A percentile compares a stretch with the other conserved stretches of the same genome.
These are phyloP conservation scores for Holothuria scabra DNA, from an alignment of 53 echinoderm and acorn worm genomes.

Conservation along the genomic window DNA sequence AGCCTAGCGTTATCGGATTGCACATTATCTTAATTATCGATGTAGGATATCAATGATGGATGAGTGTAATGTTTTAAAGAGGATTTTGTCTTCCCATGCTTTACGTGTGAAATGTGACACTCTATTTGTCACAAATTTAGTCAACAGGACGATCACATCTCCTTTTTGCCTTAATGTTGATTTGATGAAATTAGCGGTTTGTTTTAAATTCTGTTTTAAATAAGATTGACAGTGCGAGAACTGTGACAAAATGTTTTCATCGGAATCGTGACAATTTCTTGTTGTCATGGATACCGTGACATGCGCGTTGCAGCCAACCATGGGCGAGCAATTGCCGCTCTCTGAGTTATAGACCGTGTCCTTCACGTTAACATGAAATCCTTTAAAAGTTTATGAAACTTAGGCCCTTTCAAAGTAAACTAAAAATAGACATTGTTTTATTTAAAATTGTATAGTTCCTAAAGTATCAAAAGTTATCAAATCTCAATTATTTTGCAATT, in stretches of 20 bases:
- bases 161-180: no score
- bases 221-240: slow-evolving; percentile 8
- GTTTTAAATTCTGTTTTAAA: not conserved
- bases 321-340: slow-evolving; percentile 3
- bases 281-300: slow-evolving; percentile 28
- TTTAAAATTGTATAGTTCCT: slow-evolving; percentile 6
- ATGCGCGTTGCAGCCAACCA: slow-evolving; percentile 36
- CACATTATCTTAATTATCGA: no score
- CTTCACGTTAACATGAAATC: slow-evolving; percentile 31
- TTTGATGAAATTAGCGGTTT: slow-evolving; percentile 1
- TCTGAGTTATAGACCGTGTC: slow-evolving; percentile 9
- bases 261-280: slow-evolving; percentile 9
- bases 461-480: not conserved
- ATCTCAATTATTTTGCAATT: not conserved
- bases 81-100: no score
- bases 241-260: not conserved
- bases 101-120: slow-evolving; percentile 9
- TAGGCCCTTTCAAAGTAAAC: not conserved
- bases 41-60: no score
- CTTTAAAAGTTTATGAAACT: slow-evolving; percentile 35
- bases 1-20: no score
- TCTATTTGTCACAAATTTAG: not conserved
- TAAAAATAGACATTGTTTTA: not conserved
- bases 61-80: no score
- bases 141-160: no score